These are phyloP conservation scores for Talpa occidentalis DNA, from an alignment of 2,113 vertebrate genomes.

Conservation along the genomic window DNA sequence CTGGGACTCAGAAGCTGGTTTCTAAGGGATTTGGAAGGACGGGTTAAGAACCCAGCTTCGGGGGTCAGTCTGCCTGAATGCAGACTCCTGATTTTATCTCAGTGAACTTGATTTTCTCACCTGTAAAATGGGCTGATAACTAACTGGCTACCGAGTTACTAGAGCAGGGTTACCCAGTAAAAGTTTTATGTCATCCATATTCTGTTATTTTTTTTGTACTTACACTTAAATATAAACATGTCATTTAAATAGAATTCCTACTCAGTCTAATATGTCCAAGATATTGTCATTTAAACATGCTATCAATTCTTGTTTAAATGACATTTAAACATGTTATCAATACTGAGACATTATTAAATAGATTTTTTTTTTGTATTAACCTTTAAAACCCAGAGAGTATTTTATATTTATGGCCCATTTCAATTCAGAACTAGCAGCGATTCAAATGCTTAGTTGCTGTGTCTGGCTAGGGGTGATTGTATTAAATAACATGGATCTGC, in stretches of 20 bases:
- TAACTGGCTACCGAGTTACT: neutral
- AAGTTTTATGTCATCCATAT: neutral
- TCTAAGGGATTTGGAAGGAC: neutral
- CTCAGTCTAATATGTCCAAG: neutral
- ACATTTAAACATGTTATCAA: neutral
- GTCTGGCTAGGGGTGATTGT: neutral
- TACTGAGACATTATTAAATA: neutral
- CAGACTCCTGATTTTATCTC: accelerated
- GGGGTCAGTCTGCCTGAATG: neutral
- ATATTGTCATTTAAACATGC: neutral
- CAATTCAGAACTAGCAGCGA: neutral
- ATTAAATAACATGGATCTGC: neutral
- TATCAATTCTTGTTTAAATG: too few species aligned
- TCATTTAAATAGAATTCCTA: neutral
- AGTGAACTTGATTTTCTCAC: neutral
- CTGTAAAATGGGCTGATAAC: constrained; percentile 38
- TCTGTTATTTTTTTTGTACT: neutral
- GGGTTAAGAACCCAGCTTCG: neutral
- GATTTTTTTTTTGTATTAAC: neutral
- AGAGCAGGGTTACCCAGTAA: accelerated
- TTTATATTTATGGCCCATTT: neutral
- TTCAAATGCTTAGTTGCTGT: neutral
- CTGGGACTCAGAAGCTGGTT: neutral
- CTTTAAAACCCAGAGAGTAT: neutral
- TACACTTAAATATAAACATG: neutral